These are phyloP conservation scores for Melanostoma scalare DNA, from an alignment of 2,888 invertebrate species.

Conservation along the genomic window DNA sequence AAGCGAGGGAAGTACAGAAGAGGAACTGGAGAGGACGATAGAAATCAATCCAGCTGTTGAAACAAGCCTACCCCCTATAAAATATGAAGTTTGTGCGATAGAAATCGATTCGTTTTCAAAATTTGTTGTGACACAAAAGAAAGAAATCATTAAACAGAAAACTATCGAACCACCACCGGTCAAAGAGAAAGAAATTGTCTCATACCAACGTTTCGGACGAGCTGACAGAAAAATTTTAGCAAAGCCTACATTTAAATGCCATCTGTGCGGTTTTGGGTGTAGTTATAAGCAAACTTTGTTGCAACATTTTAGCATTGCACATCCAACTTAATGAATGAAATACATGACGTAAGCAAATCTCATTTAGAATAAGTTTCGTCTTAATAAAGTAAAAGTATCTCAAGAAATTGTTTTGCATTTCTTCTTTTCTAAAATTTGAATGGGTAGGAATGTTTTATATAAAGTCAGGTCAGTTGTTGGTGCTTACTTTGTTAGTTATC, in stretches of 20 bases:
- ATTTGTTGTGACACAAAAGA: not conserved
- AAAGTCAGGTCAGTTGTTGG: slow-evolving; percentile 81
- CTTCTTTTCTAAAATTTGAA: not conserved
- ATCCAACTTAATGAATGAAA: slow-evolving; percentile 75
- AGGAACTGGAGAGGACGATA: no score
- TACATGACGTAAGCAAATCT: not conserved
- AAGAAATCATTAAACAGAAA: not conserved
- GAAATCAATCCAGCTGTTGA: no score
- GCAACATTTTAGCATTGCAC: slow-evolving; percentile 76
- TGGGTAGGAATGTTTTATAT: slow-evolving; percentile 24
- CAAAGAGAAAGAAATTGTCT: slow-evolving; percentile 74
- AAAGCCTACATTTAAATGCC: slow-evolving; percentile 77
- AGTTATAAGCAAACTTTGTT: slow-evolving; percentile 75
- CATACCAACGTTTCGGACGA: slow-evolving; percentile 78
- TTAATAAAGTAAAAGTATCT: not conserved
- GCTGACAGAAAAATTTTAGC: slow-evolving; percentile 74
- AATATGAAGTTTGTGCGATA: slow-evolving; percentile 28
- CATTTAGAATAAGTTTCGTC: not conserved
- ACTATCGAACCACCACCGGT: slow-evolving; percentile 1
- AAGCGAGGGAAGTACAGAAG: not conserved
- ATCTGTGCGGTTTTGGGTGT: slow-evolving; percentile 78
- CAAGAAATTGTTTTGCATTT: not conserved
- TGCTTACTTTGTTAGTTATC: slow-evolving; percentile 34
- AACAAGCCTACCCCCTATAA: no score
- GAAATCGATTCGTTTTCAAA: slow-evolving; percentile 24